phyloP scores from a whole-genome alignment of 2,113 vertebrate species.

The Gallinago media region DNA sequence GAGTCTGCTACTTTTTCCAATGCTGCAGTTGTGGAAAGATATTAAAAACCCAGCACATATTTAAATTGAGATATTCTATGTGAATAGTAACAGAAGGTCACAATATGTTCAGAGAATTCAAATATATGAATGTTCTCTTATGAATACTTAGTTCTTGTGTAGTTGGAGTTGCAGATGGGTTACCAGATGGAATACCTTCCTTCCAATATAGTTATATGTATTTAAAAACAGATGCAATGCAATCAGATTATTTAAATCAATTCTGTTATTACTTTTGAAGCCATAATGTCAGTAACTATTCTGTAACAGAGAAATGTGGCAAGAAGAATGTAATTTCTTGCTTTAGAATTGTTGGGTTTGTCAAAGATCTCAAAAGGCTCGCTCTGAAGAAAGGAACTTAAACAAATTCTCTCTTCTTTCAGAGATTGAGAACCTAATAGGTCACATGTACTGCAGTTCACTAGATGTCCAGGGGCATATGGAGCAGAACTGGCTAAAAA shows the following conservation, averaged over 20 bases:
- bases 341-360: neutral
- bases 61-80: constrained; percentile 30
- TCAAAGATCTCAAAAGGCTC: neutral
- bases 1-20: neutral
- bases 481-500: neutral
- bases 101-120: constrained; percentile 64
- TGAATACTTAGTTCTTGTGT: constrained; percentile 27
- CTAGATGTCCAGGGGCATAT: neutral
- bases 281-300: constrained; percentile 26
- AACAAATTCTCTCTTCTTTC: neutral
- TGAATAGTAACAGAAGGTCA: constrained; percentile 71
- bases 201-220: constrained; percentile 7
- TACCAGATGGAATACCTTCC: constrained; percentile 65
- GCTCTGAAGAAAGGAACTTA: neutral
- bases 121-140: constrained; percentile 67
- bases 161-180: constrained; percentile 63
- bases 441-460: neutral
- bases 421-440: neutral
- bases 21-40: constrained; percentile 19
- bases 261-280: constrained; percentile 56
- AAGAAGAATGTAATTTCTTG: neutral
- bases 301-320: neutral
- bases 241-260: constrained; percentile 43
- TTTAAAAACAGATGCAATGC: constrained; percentile 47
- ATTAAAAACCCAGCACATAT: constrained; percentile 46